Base-by-base conservation (phyloP, 1,140 invertebrate genomes). In the Lycorma delicatula region DNA sequence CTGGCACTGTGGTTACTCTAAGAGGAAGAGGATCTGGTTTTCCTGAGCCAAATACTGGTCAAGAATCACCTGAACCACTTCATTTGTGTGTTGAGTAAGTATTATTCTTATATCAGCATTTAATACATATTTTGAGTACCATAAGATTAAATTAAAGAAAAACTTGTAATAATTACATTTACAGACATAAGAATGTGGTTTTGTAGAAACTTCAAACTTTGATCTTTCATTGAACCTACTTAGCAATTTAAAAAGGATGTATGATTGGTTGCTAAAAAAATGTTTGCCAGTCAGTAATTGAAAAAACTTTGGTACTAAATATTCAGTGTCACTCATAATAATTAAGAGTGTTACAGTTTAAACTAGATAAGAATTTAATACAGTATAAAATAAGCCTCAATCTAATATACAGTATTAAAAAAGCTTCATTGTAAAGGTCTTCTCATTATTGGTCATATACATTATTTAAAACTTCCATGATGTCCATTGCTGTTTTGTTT, bases 21-120 rank as follows among this genome's bases (percentile, higher is more conserved):
- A 76, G 86, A 66, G 86, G 84, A 46, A 78, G 80, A 64, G 81
- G 81, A 20, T 85, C 83, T 1, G 81, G 81, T 51, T 84, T 80
- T 67, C 64, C 81, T 16, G 83, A 86, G 65, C 72, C 78, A 20
- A 68, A 68, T 51, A 71, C 78, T 56, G 81, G 80, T 29, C 68
- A 73, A 60, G 86, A 91, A 71, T 83, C 85, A 62, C 77, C 82
- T 60, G 87, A 91, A 68, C 86, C 86, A n/a, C 75, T 91, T 66
- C 85, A 89, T 72, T 76, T 91, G 57, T 83, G 81, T 65, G 75
- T 89, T 61, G 84, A 87, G 78, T 84, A 72, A 77, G 77, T 73
- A 49, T 26, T 62, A 44, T 64, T 1, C 1, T 36, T 26, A n/a
- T n/a, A 36, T 57, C 38, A 44, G 23, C 6, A 16, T 28, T 50